Evolutionary conservation across 2,797 vertebrate species (phyloP).

Genomic region (Esox lucius): DNA sequence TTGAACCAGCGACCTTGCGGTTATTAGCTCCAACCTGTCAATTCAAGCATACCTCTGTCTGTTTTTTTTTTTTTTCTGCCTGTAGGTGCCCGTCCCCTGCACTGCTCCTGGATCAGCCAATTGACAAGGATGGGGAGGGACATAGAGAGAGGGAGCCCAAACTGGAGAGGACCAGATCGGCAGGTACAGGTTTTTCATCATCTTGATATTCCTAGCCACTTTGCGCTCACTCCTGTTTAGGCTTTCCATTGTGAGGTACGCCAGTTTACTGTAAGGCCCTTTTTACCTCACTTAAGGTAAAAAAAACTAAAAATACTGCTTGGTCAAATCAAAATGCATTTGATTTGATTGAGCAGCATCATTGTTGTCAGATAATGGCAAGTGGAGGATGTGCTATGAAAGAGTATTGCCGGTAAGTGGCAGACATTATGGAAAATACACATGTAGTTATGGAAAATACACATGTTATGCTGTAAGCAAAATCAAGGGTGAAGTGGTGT

Average conservation of each 20-base stretch:
- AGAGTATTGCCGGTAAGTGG: not conserved
- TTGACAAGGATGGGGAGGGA: slow-evolving; percentile 72
- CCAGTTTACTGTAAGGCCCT: too few species aligned
- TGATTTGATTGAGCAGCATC: not conserved
- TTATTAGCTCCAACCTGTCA: too few species aligned
- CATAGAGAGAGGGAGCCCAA: slow-evolving; percentile 75
- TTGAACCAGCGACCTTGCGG: too few species aligned
- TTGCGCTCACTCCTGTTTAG: not conserved
- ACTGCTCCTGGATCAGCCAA: slow-evolving; percentile 74
- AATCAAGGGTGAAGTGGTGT: too few species aligned
- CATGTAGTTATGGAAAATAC: not conserved
- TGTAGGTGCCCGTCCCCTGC: slow-evolving; percentile 80
- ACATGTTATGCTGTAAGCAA: not conserved
- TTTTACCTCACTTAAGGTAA: too few species aligned
- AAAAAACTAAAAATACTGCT: too few species aligned
- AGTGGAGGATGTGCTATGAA: not conserved
- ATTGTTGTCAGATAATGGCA: not conserved
- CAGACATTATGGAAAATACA: not conserved
- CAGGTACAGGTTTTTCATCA: slow-evolving; percentile 34
- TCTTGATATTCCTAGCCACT: not conserved
- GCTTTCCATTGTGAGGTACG: not conserved
- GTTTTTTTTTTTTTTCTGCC: not conserved
- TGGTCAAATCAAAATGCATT: too few species aligned
- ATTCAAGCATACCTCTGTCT: too few species aligned
- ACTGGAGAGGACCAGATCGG: slow-evolving; percentile 71